Conservation (phyloP, 2,797 vertebrate species). For the Synanceia verrucosa region DNA sequence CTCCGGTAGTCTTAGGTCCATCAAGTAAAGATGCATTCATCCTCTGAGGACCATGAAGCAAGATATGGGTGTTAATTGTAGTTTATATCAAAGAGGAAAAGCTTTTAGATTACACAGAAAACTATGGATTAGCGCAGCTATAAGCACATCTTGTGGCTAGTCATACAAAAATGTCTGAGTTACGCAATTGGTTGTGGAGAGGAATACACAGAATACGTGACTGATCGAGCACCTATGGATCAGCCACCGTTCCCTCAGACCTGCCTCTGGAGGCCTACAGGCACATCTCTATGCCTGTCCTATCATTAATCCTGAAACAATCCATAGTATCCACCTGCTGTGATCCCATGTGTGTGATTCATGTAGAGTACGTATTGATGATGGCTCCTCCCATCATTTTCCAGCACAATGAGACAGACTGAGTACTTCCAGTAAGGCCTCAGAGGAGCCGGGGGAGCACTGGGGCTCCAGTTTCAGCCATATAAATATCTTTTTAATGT, state of each 20-base stretch:
- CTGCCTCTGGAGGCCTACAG: constrained; percentile 19
- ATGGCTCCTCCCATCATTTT: background rate
- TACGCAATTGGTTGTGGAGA: too few relatives aligned
- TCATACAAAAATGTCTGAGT: too few relatives aligned
- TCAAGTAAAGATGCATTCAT: too few relatives aligned
- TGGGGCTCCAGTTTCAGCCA: constrained; percentile 36
- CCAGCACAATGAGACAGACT: constrained; percentile 17
- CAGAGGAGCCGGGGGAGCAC: constrained; percentile 10
- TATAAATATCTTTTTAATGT: constrained; percentile 27
- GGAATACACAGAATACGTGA: too few relatives aligned
- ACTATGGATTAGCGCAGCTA: too few relatives aligned
- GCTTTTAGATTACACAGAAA: too few relatives aligned
- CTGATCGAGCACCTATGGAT: too few relatives aligned
- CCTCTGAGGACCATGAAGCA: too few relatives aligned
- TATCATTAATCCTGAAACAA: constrained; percentile 16
- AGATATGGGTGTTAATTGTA: too few relatives aligned
- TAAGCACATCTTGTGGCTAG: too few relatives aligned
- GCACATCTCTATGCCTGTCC: background rate
- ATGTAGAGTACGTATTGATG: background rate
- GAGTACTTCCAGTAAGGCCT: constrained; percentile 38
- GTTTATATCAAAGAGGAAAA: too few relatives aligned
- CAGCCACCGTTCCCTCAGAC: background rate
- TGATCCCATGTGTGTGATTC: constrained; percentile 30
- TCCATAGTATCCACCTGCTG: constrained; percentile 27
- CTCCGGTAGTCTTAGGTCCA: too few relatives aligned